phyloP scores from a whole-genome alignment of 2,113 vertebrate species.

The Pachycephala philippinensis region DNA sequence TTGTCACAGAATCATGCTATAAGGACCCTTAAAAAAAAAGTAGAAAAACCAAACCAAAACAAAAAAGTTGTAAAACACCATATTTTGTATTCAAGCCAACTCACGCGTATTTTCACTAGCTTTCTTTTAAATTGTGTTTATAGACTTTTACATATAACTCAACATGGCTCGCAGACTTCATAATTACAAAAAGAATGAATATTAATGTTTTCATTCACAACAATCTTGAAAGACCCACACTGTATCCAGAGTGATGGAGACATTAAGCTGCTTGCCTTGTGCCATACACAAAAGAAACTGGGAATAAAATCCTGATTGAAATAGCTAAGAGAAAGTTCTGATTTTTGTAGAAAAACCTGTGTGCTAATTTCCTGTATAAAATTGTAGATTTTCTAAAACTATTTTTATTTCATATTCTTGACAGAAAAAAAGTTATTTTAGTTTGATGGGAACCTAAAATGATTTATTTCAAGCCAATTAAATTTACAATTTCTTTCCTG shows the following conservation, averaged over 20 bases:
- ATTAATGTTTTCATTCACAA: not conserved
- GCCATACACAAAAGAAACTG: not conserved
- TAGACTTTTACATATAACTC: not conserved
- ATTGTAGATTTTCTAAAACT: not conserved
- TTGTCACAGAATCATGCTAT: not conserved
- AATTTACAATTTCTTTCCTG: not conserved
- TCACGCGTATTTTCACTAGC: not conserved
- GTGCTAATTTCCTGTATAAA: not conserved
- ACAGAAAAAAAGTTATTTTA: not conserved
- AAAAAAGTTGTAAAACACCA: not conserved
- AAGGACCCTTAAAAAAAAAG: not conserved
- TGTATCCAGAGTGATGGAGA: not conserved
- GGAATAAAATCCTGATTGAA: not conserved
- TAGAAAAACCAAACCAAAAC: not conserved
- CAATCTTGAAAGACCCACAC: not conserved
- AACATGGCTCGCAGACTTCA: not conserved
- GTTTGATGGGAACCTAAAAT: not conserved
- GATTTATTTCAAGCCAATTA: not conserved
- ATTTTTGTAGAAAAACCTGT: not conserved
- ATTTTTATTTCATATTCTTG: not conserved
- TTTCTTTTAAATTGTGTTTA: not conserved
- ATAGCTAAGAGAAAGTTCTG: not conserved
- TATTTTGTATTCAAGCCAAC: not conserved
- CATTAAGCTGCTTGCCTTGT: not conserved
- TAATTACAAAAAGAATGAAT: not conserved